These are phyloP conservation scores for Bombylius discolor DNA, from an alignment of 2,888 invertebrate species.

Conservation along the genomic window DNA sequence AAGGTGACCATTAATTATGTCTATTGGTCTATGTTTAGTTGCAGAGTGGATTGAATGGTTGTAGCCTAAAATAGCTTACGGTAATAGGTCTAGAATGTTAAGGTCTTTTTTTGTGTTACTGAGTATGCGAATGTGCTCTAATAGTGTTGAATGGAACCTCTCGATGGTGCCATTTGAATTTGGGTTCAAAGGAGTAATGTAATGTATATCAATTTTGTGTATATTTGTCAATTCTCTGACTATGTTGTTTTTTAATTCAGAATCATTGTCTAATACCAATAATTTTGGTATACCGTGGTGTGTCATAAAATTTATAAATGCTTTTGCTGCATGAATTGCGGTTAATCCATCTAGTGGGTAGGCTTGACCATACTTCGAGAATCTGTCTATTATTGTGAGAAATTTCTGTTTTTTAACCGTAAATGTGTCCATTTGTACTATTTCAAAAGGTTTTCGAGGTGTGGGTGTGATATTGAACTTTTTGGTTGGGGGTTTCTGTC, in stretches of 20 bases:
- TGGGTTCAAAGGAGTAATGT: not conserved
- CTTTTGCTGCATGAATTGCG: not conserved
- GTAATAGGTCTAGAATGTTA: not conserved
- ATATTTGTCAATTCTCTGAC: not conserved
- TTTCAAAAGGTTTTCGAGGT: slow-evolving; percentile 19
- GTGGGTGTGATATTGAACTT: not conserved
- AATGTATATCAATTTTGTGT: not conserved
- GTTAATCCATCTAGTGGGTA: not conserved
- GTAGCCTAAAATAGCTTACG: no score
- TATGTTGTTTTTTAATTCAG: not conserved
- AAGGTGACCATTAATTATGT: no score
- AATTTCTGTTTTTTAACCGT: slow-evolving; percentile 1
- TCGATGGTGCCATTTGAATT: not conserved
- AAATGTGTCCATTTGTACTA: slow-evolving; percentile 22
- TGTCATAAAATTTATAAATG: not conserved
- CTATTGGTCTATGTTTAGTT: no score
- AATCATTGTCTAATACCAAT: not conserved
- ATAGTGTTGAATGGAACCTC: not conserved
- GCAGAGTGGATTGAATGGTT: no score
- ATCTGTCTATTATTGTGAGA: not conserved
- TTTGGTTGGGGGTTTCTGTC: not conserved
- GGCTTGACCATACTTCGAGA: not conserved
- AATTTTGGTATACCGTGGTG: not conserved
- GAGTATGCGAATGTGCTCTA: not conserved
- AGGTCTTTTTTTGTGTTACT: not conserved